Evolutionary conservation across 2,113 vertebrate species (phyloP), one percentile per base, ranked within the genome.

Genomic region (Prionailurus bengalensis): DNA sequence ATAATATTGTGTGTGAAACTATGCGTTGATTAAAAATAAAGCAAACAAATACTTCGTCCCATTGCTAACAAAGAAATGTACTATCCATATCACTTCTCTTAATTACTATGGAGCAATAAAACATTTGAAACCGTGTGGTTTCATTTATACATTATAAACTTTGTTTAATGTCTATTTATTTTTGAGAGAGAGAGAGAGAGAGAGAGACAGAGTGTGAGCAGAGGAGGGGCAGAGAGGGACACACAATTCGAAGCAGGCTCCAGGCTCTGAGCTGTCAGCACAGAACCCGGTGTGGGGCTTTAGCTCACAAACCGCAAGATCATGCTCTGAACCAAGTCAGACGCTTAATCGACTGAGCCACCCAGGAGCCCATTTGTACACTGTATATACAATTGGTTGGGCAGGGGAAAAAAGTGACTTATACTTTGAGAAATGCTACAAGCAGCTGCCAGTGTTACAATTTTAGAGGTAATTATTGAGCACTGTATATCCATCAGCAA

Each of bases 81-180:
- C 33, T 51, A 25, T 42, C 68, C 21, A 11, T 5, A 39, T 85
- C 81, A 78, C 61, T 48, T 82, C n/a, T 95, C 65, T 80, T 94
- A 55, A 95, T 93, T 88, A 94, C 74, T 91, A 36, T 42, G 61
- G 42, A 91, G 61, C n/a, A 89, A 87, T 86, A 80, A 94, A 95
- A 93, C 9, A 81, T 74, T 82, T 96, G 73, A 91, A 90, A 94
- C n/a, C 23, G 27, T 8, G 6, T 84, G 65, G 42, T 48, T 92
- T 92, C 65, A 88, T 86, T 63, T 61, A 78, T 5, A 61, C 8
- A 21, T 39, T 42, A 27, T 58, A 86, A 61, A 45, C 45, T 51
- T 95, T 63, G 11, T 51, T 51, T 51, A 51, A 51, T 14, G 51
- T 51, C 14, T 51, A 51, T 51, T 51, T 51, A 51, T 51, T 51